A percentile compares a stretch with the other conserved stretches of the same genome.
phyloP scores from a whole-genome alignment of 1,140 invertebrate genomes.

The Leptinotarsa defecta region DNA sequence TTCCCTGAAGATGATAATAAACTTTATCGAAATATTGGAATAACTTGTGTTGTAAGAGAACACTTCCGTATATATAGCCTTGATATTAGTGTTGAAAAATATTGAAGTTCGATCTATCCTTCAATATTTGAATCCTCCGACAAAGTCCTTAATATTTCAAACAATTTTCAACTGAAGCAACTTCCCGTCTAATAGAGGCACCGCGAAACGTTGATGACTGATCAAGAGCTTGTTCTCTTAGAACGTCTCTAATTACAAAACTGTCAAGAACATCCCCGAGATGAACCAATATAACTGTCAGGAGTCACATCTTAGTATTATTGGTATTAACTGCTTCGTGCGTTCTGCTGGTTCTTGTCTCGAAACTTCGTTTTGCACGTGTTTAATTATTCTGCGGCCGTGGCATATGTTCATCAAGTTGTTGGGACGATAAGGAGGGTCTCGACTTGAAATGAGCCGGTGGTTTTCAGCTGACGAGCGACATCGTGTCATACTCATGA shows the following conservation, averaged over 20 bases:
- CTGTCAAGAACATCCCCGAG: constrained; percentile 37
- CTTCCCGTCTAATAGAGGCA: not conserved
- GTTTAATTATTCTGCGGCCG: constrained; percentile 10
- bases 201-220: constrained; percentile 22
- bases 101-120: too few species aligned
- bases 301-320: constrained; percentile 43
- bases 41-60: too few species aligned
- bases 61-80: too few species aligned
- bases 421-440: not conserved
- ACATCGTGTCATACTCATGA: too few species aligned
- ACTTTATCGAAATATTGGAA: too few species aligned
- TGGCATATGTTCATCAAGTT: constrained; percentile 14
- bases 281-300: constrained; percentile 53
- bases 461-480: too few species aligned
- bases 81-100: too few species aligned
- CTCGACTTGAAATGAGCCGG: too few species aligned
- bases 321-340: constrained; percentile 23
- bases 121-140: too few species aligned
- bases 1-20: too few species aligned
- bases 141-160: too few species aligned
- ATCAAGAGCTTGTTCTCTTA: constrained; percentile 35
- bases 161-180: not conserved
- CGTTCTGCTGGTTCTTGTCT: constrained; percentile 9
- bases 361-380: constrained; percentile 9
- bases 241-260: constrained; percentile 45